Evolutionary conservation across 2,888 invertebrate species (phyloP), one percentile per base, ranked within the genome.

Genomic region (Pyralis farinalis): DNA sequence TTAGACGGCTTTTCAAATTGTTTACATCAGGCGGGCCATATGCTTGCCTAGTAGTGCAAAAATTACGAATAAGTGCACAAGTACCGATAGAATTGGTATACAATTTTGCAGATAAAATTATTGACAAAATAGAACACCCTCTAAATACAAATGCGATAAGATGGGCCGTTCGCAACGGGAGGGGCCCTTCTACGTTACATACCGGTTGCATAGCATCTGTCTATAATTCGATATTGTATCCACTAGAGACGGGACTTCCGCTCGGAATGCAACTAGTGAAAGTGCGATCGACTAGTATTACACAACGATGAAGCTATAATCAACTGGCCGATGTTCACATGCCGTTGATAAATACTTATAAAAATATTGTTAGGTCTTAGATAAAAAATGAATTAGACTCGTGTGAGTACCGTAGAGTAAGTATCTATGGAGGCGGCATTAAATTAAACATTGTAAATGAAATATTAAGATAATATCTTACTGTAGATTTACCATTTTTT

Each of bases 131-230:
- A 16, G 2, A 16, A 16, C 16, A 53, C 43, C 63, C 58, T 48
- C 53, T 57, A 49, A 46, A 56, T 55, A 11, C 12, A 10, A 7
- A 16, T 16, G 36, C 16, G 16, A 36, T 36, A 36, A 36, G 36
- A 36, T 29, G 29, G 20, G 16, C 4, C 16, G 16, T 16, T 16
- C 16, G 16, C 16, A 16, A 16, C 16, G 16, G 3, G 4, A 16
- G 53, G 52, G 54, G 50, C 60, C 63, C 25, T 25, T 2, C 4
- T 3, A 16, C 7, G 25, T 25, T 25, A n/a, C 7, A 8, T 87
- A 87, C 85, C 67, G 82, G 73, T 74, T 57, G 55, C 47, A 43
- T 67, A 74, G 80, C 87, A 87, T 86, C 87, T 86, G 86, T 69
- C 71, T 55, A 57, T 53, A 53, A 51, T 43, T 43, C 34, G 34